Evolutionary conservation across 2,113 vertebrate species (phyloP).

Genomic region (Campylomormyrus tamandua): DNA sequence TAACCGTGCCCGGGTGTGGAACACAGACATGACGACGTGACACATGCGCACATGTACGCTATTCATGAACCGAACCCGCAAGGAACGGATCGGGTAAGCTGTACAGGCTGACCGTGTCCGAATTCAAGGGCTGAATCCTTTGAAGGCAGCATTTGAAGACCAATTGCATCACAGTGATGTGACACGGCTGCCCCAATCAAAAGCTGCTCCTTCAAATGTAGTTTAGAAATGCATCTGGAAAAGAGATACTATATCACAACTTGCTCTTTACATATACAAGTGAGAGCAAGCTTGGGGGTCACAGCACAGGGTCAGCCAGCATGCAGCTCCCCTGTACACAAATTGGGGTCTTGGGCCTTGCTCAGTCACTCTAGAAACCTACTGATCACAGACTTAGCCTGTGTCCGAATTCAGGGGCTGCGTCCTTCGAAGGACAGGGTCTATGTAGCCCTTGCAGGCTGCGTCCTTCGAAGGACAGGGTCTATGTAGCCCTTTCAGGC

Average conservation of each 20-base stretch:
- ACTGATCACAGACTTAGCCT: no score
- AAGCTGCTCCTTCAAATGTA: not conserved
- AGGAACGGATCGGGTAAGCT: no score
- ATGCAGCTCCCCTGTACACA: not conserved
- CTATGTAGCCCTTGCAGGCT: not conserved
- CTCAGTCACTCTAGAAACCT: no score
- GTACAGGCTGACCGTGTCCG: no score
- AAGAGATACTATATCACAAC: not conserved
- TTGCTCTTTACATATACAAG: not conserved
- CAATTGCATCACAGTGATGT: not conserved
- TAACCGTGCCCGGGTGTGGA: no score
- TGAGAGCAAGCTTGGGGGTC: not conserved
- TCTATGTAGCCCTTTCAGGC: not conserved
- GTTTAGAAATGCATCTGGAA: not conserved
- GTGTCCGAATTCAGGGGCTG: not conserved
- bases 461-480: no score
- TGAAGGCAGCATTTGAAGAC: no score
- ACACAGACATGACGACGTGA: no score
- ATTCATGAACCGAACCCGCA: no score
- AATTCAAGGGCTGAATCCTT: no score
- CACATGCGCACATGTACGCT: no score
- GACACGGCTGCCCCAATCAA: not conserved
- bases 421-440: not conserved
- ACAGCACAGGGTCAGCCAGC: not conserved
- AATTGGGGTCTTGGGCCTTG: not conserved